Conservation (phyloP, 1,140 invertebrate genomes). For the Pseudoatta argentina region DNA sequence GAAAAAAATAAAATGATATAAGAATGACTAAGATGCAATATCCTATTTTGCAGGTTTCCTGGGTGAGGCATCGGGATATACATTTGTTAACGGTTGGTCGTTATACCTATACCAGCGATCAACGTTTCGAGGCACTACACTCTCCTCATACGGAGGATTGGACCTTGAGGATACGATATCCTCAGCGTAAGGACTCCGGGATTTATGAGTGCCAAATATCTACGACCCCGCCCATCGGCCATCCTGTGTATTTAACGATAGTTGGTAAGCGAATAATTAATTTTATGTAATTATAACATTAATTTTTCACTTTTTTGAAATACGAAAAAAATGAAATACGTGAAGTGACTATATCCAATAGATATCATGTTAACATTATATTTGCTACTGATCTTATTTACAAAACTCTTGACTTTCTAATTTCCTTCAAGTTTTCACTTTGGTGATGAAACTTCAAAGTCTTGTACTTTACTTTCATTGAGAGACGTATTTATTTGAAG, state of each 20-base stretch:
- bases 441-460: neutral
- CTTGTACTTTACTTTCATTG: conserved; percentile 16
- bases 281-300: neutral
- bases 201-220: conserved; percentile 94
- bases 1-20: neutral
- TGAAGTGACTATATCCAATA: neutral
- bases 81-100: conserved; percentile 88
- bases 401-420: conserved; percentile 29
- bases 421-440: conserved; percentile 28
- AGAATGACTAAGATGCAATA: neutral
- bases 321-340: neutral
- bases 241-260: conserved; percentile 90
- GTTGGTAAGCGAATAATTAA: conserved; percentile 88
- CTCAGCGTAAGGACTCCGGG: conserved; percentile 90
- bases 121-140: conserved; percentile 87
- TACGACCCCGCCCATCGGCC: conserved; percentile 92
- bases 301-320: neutral
- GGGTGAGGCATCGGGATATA: conserved; percentile 87
- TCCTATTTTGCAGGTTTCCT: conserved; percentile 86
- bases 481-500: conserved; percentile 36
- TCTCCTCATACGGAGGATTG: conserved; percentile 88
- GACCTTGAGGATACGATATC: conserved; percentile 89
- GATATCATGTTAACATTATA: conserved; percentile 1
- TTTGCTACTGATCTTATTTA: conserved; percentile 21
- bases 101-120: conserved; percentile 88